A percentile compares a stretch with the other conserved stretches of the same genome.
These are phyloP conservation scores for Lasioglossum albipes DNA, from an alignment of 1,140 invertebrate species.

Conservation along the genomic window DNA sequence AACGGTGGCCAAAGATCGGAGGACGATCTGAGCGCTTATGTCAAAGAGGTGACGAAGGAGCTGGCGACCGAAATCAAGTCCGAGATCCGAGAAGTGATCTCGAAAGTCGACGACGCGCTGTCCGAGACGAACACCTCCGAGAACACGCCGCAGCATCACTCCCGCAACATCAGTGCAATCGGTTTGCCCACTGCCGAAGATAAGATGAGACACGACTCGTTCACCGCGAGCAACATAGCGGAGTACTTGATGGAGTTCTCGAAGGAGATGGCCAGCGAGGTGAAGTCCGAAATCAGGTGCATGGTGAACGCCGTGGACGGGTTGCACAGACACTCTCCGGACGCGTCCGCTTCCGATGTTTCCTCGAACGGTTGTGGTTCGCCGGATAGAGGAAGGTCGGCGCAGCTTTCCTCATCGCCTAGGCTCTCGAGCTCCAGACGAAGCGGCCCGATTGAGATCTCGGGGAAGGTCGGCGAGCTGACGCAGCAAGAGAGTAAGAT, in stretches of 20 bases:
- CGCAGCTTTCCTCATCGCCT: conserved; percentile 47
- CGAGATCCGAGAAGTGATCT: conserved; percentile 89
- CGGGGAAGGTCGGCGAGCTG: conserved; percentile 72
- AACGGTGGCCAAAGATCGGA: conserved; percentile 81
- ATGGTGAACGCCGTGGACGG: conserved; percentile 87
- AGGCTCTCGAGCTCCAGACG: conserved; percentile 51
- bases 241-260: conserved; percentile 89
- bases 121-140: conserved; percentile 82
- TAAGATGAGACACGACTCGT: conserved; percentile 80
- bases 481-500: conserved; percentile 76
- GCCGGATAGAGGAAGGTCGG: conserved; percentile 69
- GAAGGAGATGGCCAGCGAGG: conserved; percentile 88
- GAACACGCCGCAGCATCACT: conserved; percentile 72
- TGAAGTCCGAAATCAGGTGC: conserved; percentile 86
- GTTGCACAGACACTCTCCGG: conserved; percentile 80
- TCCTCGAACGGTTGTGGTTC: conserved; percentile 74
- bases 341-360: conserved; percentile 68
- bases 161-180: conserved; percentile 23
- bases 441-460: conserved; percentile 54
- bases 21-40: conserved; percentile 86
- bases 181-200: conserved; percentile 42
- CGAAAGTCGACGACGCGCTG: conserved; percentile 87
- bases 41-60: conserved; percentile 88
- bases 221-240: conserved; percentile 86
- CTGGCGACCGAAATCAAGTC: conserved; percentile 90